Conservation (phyloP, 1,140 invertebrate genomes). For the Drosophila persimilis region DNA sequence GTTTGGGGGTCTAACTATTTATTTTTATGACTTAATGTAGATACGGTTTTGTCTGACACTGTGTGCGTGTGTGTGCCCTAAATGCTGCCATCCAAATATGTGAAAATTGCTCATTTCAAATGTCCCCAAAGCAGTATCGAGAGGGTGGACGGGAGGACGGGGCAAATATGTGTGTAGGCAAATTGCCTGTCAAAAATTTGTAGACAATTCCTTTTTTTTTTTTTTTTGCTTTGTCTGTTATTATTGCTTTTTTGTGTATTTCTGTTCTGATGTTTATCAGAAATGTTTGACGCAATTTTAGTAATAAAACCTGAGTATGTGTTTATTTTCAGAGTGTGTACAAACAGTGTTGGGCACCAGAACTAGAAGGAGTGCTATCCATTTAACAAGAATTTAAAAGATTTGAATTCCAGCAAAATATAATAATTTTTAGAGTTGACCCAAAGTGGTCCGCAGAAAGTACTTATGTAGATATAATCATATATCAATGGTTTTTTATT, state of each 20-base stretch:
- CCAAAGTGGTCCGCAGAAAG: no score
- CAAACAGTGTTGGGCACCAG: background rate
- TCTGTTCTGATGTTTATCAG: constrained; percentile 59
- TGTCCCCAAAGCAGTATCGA: constrained; percentile 39
- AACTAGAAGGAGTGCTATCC: no score
- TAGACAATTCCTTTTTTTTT: constrained; percentile 63
- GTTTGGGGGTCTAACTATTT: constrained; percentile 64
- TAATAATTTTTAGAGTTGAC: no score
- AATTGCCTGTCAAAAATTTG: constrained; percentile 80
- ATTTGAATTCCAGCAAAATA: no score
- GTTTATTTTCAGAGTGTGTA: constrained; percentile 17
- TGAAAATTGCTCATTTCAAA: constrained; percentile 80
- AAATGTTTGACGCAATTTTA: constrained; percentile 62
- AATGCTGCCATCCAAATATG: constrained; percentile 77
- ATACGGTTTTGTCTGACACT: constrained; percentile 41
- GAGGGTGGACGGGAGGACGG: background rate
- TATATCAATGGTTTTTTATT: no score
- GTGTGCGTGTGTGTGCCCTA: constrained; percentile 32
- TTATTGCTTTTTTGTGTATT: constrained; percentile 31
- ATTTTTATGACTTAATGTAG: constrained; percentile 79
- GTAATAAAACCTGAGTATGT: constrained; percentile 46
- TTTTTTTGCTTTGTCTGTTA: constrained; percentile 17
- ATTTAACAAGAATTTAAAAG: no score
- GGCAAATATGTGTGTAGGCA: constrained; percentile 56
- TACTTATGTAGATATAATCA: no score